Evolutionary conservation across 1,140 invertebrate genomes (phyloP).

Genomic region (Drosophila chauvacae): DNA sequence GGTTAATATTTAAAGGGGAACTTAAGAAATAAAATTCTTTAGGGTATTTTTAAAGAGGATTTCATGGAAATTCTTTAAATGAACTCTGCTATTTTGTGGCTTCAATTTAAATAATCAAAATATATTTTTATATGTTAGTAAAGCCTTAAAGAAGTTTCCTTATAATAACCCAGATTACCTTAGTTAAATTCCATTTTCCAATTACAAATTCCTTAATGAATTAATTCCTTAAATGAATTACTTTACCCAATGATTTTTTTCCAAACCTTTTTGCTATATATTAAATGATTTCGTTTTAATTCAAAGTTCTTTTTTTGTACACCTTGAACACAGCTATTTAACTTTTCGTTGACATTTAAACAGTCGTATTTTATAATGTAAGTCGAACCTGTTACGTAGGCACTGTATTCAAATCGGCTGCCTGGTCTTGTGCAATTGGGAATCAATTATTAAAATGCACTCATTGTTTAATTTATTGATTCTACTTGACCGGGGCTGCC

Average conservation of each 20-base stretch:
- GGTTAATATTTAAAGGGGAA: background rate
- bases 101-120: background rate
- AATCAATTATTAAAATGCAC: slow-evolving; percentile 51
- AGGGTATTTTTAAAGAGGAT: background rate
- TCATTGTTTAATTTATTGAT: slow-evolving; percentile 55
- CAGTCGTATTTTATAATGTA: background rate
- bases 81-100: background rate
- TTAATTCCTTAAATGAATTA: background rate
- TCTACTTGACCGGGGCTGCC: slow-evolving; percentile 27
- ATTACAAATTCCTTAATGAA: background rate
- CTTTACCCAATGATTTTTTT: background rate
- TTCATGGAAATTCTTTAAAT: background rate
- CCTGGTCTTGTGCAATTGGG: slow-evolving; percentile 17
- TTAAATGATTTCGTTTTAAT: background rate
- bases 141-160: too few relatives aligned
- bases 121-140: background rate
- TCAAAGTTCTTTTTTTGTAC: background rate
- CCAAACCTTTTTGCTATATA: background rate
- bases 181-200: background rate
- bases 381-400: background rate
- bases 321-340: background rate
- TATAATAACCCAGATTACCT: background rate
- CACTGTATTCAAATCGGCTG: background rate
- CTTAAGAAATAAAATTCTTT: background rate
- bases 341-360: background rate